phyloP scores from a whole-genome alignment of 2,888 invertebrate species.

The Allophyes oxyacanthae region DNA sequence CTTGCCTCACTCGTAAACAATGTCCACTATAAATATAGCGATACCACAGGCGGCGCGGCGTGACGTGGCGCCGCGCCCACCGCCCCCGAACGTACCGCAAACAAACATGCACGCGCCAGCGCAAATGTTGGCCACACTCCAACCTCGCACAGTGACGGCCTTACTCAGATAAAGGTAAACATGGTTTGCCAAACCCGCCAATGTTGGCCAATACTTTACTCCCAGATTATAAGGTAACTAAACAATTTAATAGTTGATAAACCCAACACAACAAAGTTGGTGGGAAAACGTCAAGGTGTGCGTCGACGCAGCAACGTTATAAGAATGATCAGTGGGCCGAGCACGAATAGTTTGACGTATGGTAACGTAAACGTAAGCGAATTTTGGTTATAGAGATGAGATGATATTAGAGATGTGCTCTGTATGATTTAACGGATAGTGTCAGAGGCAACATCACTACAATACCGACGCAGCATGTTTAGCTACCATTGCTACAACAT shows the following conservation, averaged over 20 bases:
- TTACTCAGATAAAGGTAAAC: background rate
- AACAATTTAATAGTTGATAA: constrained; percentile 10
- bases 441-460: too few species aligned
- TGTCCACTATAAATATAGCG: background rate
- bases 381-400: too few species aligned
- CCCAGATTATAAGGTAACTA: constrained; percentile 26
- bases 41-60: constrained; percentile 10
- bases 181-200: constrained; percentile 16
- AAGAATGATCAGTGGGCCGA: background rate
- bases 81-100: constrained; percentile 24
- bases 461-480: too few species aligned
- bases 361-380: too few species aligned
- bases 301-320: background rate
- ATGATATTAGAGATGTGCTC: too few species aligned
- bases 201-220: constrained; percentile 17
- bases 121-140: constrained; percentile 26
- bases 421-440: too few species aligned
- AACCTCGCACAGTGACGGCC: constrained; percentile 7
- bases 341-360: too few species aligned
- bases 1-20: background rate
- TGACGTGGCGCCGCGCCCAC: constrained; percentile 48
- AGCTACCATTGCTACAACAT: too few species aligned
- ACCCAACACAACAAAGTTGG: too few species aligned
- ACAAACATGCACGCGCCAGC: constrained; percentile 12
- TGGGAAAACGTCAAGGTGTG: background rate